Conservation (phyloP, 2,888 invertebrate genomes). For the Dasypogon diadema region DNA sequence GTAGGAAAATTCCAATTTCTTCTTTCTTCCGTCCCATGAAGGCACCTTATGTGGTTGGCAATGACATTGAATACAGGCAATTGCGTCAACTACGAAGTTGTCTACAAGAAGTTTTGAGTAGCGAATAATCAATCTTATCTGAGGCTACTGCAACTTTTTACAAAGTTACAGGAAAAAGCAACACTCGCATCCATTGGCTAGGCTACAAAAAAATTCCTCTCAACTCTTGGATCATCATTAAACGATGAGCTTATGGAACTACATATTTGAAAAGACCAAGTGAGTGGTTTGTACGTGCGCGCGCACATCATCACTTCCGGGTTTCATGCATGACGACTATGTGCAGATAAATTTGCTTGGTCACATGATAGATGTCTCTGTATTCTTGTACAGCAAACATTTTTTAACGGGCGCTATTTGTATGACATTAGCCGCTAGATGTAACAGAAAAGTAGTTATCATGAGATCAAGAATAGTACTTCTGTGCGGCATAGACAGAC, state of each 20-base stretch:
- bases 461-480: slow-evolving; percentile 10
- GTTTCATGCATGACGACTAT: slow-evolving; percentile 18
- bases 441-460: background rate
- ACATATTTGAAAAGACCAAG: background rate
- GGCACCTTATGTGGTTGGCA: slow-evolving; percentile 43
- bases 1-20: background rate
- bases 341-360: slow-evolving; percentile 37
- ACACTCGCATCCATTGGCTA: no score
- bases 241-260: background rate
- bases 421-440: slow-evolving; percentile 32
- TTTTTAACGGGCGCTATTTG: slow-evolving; percentile 33
- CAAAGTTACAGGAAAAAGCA: background rate
- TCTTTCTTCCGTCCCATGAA: background rate
- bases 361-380: slow-evolving; percentile 48
- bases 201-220: background rate
- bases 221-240: background rate
- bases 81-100: slow-evolving; percentile 14
- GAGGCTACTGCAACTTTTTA: background rate
- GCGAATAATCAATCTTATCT: background rate
- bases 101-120: background rate
- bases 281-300: background rate
- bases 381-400: slow-evolving; percentile 15
- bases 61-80: slow-evolving; percentile 47
- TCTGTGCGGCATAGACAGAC: background rate
- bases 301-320: slow-evolving; percentile 26